These are phyloP conservation scores for Pocillopora meandrina DNA, from an alignment of 92 coral and sea anemone genomes.

Conservation along the genomic window DNA sequence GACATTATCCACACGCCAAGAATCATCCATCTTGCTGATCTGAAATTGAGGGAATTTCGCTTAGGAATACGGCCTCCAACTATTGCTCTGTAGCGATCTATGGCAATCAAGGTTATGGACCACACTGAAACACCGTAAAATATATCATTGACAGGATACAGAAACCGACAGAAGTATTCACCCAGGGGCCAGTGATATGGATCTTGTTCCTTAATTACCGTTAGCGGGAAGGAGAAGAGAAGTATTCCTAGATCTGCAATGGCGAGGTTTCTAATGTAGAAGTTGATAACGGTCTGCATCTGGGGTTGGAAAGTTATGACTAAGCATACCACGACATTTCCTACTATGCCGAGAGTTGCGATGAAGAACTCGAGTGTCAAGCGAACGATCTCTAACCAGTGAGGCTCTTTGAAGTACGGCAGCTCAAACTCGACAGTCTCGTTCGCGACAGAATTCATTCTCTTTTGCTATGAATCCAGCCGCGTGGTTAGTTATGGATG, in stretches of 20 bases:
- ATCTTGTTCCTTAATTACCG: conserved; percentile 66
- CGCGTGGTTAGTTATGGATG: neutral
- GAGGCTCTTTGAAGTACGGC: conserved; percentile 50
- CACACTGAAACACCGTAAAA: conserved; percentile 75
- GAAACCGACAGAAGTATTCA: conserved; percentile 58
- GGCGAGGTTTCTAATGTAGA: conserved; percentile 75
- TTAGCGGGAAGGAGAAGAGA: conserved; percentile 67
- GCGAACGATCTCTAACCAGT: conserved; percentile 46
- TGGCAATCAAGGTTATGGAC: conserved; percentile 76
- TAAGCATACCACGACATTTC: conserved; percentile 67
- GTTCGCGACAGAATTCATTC: neutral
- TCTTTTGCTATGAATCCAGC: neutral
- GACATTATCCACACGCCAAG: conserved; percentile 58
- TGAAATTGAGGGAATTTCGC: conserved; percentile 44
- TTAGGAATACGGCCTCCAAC: conserved; percentile 50
- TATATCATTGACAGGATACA: conserved; percentile 58
- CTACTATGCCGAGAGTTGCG: conserved; percentile 64
- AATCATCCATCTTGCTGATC: conserved; percentile 56
- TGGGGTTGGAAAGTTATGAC: conserved; percentile 63
- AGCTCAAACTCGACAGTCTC: conserved; percentile 1
- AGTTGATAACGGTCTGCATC: conserved; percentile 60
- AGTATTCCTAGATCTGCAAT: conserved; percentile 74
- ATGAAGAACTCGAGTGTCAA: conserved; percentile 47
- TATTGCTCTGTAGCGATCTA: conserved; percentile 74
- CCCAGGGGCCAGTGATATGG: conserved; percentile 74